Evolutionary conservation across 2,113 vertebrate genomes (phyloP).

Genomic region (Indicator indicator): DNA sequence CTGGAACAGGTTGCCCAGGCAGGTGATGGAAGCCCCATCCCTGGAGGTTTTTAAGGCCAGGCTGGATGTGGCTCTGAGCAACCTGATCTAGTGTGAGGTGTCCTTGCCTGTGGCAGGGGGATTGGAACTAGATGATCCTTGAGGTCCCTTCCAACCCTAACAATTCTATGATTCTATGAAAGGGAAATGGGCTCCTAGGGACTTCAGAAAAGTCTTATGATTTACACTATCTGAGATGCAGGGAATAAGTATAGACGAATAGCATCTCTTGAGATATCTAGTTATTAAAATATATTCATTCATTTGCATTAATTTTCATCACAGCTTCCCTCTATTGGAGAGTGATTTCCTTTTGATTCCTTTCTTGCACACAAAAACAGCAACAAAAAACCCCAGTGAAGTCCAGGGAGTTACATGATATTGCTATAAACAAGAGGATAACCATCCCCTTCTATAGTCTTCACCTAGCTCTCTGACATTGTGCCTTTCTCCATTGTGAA

Average conservation of each 20-base stretch:
- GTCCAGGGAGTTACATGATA: not conserved
- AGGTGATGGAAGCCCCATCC: no score
- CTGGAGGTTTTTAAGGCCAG: no score
- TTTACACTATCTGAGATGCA: not conserved
- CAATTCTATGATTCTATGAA: no score
- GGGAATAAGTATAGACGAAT: constrained; percentile 2
- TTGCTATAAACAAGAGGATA: not conserved
- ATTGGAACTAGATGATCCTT: no score
- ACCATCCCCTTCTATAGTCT: not conserved
- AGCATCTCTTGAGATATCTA: not conserved
- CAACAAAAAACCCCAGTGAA: not conserved
- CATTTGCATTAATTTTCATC: not conserved
- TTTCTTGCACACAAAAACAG: not conserved
- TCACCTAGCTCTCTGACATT: not conserved
- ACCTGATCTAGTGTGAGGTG: no score
- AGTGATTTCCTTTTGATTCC: not conserved
- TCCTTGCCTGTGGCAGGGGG: no score
- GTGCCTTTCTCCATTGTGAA: not conserved
- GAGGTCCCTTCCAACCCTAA: no score
- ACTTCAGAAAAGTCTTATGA: not conserved
- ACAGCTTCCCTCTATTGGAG: not conserved
- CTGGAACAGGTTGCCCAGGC: no score
- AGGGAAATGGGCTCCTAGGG: not conserved
- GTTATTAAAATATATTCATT: not conserved
- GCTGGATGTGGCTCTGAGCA: no score